Conservation (phyloP, 2,113 vertebrate genomes). For the Pholis gunnellus region DNA sequence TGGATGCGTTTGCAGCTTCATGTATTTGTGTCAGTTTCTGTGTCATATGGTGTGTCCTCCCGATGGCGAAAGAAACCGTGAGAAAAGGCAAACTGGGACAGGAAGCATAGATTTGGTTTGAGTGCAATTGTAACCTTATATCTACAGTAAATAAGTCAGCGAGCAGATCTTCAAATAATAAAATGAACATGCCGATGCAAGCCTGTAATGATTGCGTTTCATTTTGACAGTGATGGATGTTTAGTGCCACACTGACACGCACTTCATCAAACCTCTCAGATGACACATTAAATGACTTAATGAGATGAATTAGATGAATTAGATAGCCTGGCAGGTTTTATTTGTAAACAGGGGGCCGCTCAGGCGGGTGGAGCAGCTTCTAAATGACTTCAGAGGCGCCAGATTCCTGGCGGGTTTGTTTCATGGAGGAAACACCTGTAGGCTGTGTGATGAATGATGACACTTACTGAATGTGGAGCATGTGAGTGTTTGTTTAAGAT, state of each 20-base stretch:
- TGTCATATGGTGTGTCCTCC: neutral
- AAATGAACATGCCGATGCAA: neutral
- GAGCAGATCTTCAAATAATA: neutral
- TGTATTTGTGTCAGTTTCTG: constrained; percentile 2
- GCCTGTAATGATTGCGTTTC: neutral
- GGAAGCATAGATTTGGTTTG: neutral
- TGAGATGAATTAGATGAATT: neutral
- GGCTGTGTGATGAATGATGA: constrained; percentile 5
- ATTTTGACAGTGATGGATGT: constrained; percentile 14
- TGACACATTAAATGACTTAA: neutral
- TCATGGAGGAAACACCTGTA: constrained; percentile 23
- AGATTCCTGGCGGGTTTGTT: neutral
- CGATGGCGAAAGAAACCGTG: neutral
- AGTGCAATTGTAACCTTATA: constrained; percentile 57
- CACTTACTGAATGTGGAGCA: neutral
- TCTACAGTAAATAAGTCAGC: constrained; percentile 40
- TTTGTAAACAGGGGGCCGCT: neutral
- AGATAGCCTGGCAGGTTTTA: constrained; percentile 4
- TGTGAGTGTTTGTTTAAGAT: neutral
- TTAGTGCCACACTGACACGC: neutral
- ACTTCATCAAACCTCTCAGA: constrained; percentile 10
- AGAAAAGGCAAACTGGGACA: constrained; percentile 16
- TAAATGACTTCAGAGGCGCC: neutral
- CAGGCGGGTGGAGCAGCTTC: neutral
- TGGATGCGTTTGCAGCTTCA: constrained; percentile 20